These are phyloP conservation scores for Fragum fragum DNA, from an alignment of 2,888 invertebrate genomes.

Conservation along the genomic window DNA sequence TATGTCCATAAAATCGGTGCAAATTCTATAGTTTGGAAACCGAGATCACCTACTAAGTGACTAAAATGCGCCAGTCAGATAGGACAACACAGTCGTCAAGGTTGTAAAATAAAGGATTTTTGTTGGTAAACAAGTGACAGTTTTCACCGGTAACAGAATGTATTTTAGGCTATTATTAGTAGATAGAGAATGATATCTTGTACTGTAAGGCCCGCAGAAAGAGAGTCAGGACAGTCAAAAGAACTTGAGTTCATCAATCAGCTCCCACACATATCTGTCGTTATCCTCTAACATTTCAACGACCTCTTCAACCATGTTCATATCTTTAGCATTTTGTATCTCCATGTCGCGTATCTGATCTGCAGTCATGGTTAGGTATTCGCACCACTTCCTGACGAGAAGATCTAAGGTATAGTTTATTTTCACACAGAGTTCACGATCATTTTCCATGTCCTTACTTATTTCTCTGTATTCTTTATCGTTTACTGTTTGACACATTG, in stretches of 20 bases:
- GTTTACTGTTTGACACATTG: slow-evolving; percentile 6
- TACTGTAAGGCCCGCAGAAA: neutral
- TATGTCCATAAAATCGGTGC: no score
- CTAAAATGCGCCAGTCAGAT: no score
- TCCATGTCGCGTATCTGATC: slow-evolving; percentile 68
- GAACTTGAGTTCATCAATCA: slow-evolving; percentile 70
- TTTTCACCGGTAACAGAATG: neutral
- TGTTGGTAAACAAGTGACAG: neutral
- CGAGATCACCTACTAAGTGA: no score
- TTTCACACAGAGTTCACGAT: slow-evolving; percentile 58
- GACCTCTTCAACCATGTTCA: slow-evolving; percentile 67
- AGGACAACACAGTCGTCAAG: no score
- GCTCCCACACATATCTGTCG: slow-evolving; percentile 75
- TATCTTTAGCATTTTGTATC: slow-evolving; percentile 60
- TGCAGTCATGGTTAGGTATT: slow-evolving; percentile 66
- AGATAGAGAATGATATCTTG: neutral
- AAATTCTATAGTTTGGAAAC: no score
- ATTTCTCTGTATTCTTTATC: slow-evolving; percentile 44
- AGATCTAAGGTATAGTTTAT: slow-evolving; percentile 58
- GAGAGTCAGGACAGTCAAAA: slow-evolving; percentile 24
- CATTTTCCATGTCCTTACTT: slow-evolving; percentile 54
- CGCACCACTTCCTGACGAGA: slow-evolving; percentile 69
- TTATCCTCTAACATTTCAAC: slow-evolving; percentile 74
- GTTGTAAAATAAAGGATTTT: no score
- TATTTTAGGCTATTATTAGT: neutral